Evolutionary conservation across 2,113 vertebrate species (phyloP), one percentile per base, ranked within the genome.

Genomic region (Strix uralensis): DNA sequence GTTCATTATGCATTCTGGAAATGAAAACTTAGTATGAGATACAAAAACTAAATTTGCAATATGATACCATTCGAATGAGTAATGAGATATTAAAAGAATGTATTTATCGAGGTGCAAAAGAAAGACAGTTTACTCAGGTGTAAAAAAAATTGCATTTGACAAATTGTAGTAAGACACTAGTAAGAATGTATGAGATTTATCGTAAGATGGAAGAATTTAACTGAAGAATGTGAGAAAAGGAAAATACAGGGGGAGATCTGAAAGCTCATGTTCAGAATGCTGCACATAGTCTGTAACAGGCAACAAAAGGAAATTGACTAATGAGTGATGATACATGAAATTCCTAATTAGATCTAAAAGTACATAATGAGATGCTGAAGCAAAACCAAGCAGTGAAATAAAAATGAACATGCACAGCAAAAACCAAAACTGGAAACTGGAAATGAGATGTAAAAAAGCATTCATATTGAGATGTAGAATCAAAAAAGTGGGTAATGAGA

Each of bases 301-400:
- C 29, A 57, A 46, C 44, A 71, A 91, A 87, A 92, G 86, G 91
- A 96, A 92, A 96, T 77, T 80, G 61, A 87, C 65, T 97, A 95
- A 96, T 96, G 91, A 92, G 44, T 2, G 3, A 94, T 94, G 91
- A 95, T 87, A 92, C 81, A 94, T 96, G 74, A 94, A 90, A 95
- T 71, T 95, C 58, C 81, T 96, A 96, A 97, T 97, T 89, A 87
- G 70, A 96, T 96, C 84, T 86, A 91, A 96, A 92, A 92, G 73
- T 55, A 87, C 89, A 59, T 81, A 92, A 96, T 95, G 81, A 96
- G 91, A 80, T 1, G 2, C 51, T 88, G 71, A 97, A 92, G 38
- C 38, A 92, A 96, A 94, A 94, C 47, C 77, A 67, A 95, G 57
- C 81, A 72, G 61, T 75, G 49, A 89, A 92, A 91, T 91, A 85